phyloP scores from a whole-genome alignment of 2,888 invertebrate species.

The Carcina quercana region DNA sequence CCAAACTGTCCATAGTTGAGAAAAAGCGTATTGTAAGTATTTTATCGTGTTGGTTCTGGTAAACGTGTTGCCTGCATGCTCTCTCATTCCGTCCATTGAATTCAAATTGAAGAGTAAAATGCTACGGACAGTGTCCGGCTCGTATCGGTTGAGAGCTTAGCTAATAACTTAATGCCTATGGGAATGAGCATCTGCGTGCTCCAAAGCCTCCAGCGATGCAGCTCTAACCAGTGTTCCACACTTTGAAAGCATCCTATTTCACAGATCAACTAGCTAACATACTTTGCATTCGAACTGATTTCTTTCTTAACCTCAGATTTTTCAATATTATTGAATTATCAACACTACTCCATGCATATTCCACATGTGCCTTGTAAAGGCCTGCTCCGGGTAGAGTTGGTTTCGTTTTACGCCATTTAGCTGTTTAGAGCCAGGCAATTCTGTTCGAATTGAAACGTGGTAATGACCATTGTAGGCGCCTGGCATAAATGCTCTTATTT shows the following conservation, averaged over 20 bases:
- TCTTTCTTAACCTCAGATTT: constrained; percentile 27
- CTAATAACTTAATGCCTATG: constrained; percentile 70
- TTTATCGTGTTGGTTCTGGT: constrained; percentile 42
- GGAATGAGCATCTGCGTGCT: constrained; percentile 51
- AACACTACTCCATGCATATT: constrained; percentile 50
- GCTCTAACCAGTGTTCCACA: constrained; percentile 22
- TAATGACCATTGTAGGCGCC: constrained; percentile 60
- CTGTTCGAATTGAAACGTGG: constrained; percentile 54
- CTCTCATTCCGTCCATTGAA: constrained; percentile 67
- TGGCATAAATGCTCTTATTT: constrained; percentile 59
- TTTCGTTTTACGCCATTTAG: constrained; percentile 57
- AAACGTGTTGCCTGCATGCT: constrained; percentile 40
- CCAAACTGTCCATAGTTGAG: constrained; percentile 28
- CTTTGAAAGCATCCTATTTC: constrained; percentile 27
- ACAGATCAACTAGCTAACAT: constrained; percentile 21
- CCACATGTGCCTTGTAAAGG: constrained; percentile 40
- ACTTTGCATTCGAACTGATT: constrained; percentile 26
- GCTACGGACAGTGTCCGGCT: constrained; percentile 38
- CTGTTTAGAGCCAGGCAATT: constrained; percentile 50
- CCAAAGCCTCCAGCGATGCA: too few relatives aligned
- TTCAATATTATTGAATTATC: constrained; percentile 28
- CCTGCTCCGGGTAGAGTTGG: constrained; percentile 26
- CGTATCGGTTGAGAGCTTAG: constrained; percentile 54
- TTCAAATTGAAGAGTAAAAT: constrained; percentile 69
- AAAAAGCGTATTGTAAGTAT: constrained; percentile 47